Evolutionary conservation across 1,140 invertebrate species (phyloP).

Genomic region (Drosophila murphyi): DNA sequence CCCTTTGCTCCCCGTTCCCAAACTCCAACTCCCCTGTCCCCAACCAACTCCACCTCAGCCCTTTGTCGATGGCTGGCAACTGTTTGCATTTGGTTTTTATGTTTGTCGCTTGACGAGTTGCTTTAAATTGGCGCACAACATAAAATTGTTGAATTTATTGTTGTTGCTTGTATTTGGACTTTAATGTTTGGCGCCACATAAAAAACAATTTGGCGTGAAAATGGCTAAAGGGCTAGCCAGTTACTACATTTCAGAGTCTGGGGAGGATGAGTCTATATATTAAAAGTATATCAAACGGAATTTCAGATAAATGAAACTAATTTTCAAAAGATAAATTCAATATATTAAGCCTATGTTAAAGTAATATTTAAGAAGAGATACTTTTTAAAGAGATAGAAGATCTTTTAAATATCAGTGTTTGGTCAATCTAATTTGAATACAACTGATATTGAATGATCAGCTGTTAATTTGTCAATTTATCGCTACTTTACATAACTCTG

Average conservation of each 20-base stretch:
- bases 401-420: too few species aligned
- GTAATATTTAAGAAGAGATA: too few species aligned
- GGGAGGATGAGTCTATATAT: neutral
- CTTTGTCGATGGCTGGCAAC: slow-evolving; percentile 20
- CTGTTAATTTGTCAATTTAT: too few species aligned
- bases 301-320: too few species aligned
- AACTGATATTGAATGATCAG: too few species aligned
- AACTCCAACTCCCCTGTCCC: too few species aligned
- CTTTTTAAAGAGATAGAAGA: too few species aligned
- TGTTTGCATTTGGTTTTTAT: slow-evolving; percentile 82
- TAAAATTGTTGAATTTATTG: slow-evolving; percentile 34
- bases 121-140: slow-evolving; percentile 65
- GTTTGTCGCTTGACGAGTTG: slow-evolving; percentile 40
- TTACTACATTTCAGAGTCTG: neutral
- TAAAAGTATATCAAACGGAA: neutral
- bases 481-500: too few species aligned
- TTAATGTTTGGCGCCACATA: slow-evolving; percentile 73
- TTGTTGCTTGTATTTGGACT: slow-evolving; percentile 52
- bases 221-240: slow-evolving; percentile 7
- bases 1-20: slow-evolving; percentile 36
- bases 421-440: too few species aligned
- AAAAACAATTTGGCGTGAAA: slow-evolving; percentile 69
- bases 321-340: neutral
- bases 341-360: neutral
- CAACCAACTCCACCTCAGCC: neutral